Evolutionary conservation across 1,140 invertebrate genomes (phyloP), one percentile per base, ranked within the genome.

Genomic region (Hypothenemus hampei): DNA sequence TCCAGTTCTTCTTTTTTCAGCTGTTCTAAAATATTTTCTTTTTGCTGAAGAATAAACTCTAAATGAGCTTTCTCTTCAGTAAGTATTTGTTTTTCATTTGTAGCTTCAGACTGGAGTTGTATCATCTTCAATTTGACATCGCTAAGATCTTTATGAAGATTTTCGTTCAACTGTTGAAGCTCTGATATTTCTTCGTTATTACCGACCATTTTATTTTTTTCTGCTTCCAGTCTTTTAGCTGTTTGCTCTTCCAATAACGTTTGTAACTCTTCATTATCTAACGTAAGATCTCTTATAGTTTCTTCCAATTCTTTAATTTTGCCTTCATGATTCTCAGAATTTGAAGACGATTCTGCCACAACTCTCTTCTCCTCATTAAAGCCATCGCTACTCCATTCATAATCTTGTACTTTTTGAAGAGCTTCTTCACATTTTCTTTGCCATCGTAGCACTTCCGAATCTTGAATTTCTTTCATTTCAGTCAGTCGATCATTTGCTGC

Each of bases 381-480:
- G 26, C 57, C 62, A 35, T 76, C 73, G 54, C 63, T 66, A 48
- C 68, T 74, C 80, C 80, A 82, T 59, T 81, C 78, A 16, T 84
- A 63, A n/a, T 76, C 66, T 54, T 79, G 73, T 10, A 85, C 59
- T 70, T 85, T 83, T 20, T 78, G 73, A 55, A 31, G 20, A 5
- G 36, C 21, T 65, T 86, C 81, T 58, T 83, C 79, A 62, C 81
- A 84, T 62, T 83, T 80, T 20, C 79, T 79, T 65, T 84, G 81
- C 69, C 82, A 82, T 0, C 77, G 62, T 10, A 76, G 69, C 55
- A 84, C 76, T 68, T 85, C 82, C 62, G 74, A 76, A 58, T 89
- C 86, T 70, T 88, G 81, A 53, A 83, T 82, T 67, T 91, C 87
- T 72, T 90, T 90, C 69, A 85, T 80, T 64, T 90, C 86, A 3